Evolutionary conservation across 2,797 vertebrate species (phyloP).

Genomic region (Arvicola amphibius): DNA sequence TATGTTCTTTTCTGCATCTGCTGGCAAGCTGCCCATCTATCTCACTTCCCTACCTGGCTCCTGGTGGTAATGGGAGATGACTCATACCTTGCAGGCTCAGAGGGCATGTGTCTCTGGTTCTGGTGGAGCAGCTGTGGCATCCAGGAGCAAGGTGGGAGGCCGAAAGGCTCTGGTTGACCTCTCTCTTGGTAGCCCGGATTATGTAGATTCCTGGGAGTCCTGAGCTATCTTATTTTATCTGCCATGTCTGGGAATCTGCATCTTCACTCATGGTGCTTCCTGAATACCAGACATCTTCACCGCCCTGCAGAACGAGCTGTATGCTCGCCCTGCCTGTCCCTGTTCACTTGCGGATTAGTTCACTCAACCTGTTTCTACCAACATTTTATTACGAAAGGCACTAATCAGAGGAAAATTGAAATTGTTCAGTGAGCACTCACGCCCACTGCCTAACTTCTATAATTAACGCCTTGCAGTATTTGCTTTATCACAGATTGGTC

Average conservation of each 20-base stretch:
- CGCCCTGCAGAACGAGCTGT: not conserved
- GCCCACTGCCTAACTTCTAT: not conserved
- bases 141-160: not conserved
- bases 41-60: not conserved
- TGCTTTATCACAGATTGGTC: not conserved
- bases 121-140: not conserved
- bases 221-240: not conserved
- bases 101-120: rapidly evolving
- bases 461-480: not conserved
- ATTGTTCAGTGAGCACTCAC: not conserved
- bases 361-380: not conserved
- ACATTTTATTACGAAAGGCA: not conserved
- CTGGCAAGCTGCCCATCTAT: not conserved
- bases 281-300: not conserved
- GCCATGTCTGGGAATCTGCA: not conserved
- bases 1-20: not conserved
- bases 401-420: not conserved
- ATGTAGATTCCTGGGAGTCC: rapidly evolving
- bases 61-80: not conserved
- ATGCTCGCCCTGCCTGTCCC: not conserved
- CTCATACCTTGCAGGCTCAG: not conserved
- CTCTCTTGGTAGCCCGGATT: rapidly evolving
- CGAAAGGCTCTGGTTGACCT: rapidly evolving
- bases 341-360: not conserved
- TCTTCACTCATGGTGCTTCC: not conserved